Conservation (phyloP, 2,113 vertebrate species). For the Festucalex cinctus region DNA sequence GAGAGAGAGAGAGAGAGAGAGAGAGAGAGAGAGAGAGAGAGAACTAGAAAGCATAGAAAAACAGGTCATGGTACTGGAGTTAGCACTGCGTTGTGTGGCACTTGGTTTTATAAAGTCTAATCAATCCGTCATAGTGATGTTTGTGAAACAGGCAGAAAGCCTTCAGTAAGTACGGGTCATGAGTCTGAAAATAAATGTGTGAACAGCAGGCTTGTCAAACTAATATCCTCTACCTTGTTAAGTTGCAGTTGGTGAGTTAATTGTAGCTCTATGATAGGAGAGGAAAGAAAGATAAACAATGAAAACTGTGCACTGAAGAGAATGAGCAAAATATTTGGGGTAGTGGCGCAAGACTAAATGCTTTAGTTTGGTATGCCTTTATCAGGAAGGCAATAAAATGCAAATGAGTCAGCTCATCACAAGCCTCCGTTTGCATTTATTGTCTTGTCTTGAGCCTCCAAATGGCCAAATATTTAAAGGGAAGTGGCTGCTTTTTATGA, state of each 20-base stretch:
- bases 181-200: constrained; percentile 32
- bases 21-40: no score
- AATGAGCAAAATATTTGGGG: constrained; percentile 22
- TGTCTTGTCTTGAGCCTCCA: constrained; percentile 48
- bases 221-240: constrained; percentile 20
- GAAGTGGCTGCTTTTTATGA: constrained; percentile 45
- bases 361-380: constrained; percentile 22
- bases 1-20: no score
- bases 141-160: not conserved
- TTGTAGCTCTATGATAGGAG: constrained; percentile 30
- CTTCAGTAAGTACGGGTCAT: constrained; percentile 4
- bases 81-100: not conserved
- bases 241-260: constrained; percentile 44
- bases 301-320: constrained; percentile 14
- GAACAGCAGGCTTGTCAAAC: constrained; percentile 36
- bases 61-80: not conserved
- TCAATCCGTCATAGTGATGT: not conserved
- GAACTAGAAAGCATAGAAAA: not conserved
- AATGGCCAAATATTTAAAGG: constrained; percentile 56
- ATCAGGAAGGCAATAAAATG: constrained; percentile 47
- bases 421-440: constrained; percentile 33
- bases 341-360: constrained; percentile 11
- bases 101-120: not conserved
- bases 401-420: constrained; percentile 25
- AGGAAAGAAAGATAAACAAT: constrained; percentile 5